Conservation (phyloP, 2,113 vertebrate genomes). For the Etheostoma cragini region DNA sequence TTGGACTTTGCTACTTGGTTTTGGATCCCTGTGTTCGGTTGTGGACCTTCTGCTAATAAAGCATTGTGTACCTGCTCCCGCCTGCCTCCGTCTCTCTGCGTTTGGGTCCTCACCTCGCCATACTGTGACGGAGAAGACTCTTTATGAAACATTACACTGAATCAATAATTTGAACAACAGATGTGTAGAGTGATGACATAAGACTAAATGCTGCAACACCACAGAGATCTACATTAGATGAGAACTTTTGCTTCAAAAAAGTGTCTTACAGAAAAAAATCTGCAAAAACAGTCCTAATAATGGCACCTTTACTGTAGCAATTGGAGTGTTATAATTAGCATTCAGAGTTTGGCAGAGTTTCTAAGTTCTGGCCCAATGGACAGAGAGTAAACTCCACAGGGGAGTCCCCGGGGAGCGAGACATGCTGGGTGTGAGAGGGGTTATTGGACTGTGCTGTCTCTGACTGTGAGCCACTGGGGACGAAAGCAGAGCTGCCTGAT, state of each 20-base stretch:
- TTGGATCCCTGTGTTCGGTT: too few relatives aligned
- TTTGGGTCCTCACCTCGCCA: too few relatives aligned
- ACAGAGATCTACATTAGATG: background rate
- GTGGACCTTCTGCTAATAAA: too few relatives aligned
- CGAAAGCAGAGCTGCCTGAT: conserved; percentile 69
- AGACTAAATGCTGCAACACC: background rate
- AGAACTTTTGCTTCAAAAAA: background rate
- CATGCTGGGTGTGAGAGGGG: conserved; percentile 70
- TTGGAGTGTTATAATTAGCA: conserved; percentile 66
- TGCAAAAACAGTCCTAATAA: conserved; percentile 12
- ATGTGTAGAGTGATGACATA: background rate
- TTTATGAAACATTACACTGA: background rate
- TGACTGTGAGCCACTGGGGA: conserved; percentile 79
- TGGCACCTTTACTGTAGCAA: conserved; percentile 37
- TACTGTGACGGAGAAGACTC: too few relatives aligned
- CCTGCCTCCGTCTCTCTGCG: too few relatives aligned
- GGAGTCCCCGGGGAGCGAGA: conserved; percentile 69
- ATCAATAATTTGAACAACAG: background rate
- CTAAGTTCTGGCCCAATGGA: conserved; percentile 77
- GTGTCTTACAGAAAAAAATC: background rate
- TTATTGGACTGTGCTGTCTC: conserved; percentile 78
- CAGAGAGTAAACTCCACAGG: conserved; percentile 73
- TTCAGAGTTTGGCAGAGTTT: conserved; percentile 73
- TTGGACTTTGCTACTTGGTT: too few relatives aligned
- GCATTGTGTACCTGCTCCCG: too few relatives aligned